Base-by-base conservation (phyloP, 2,797 vertebrate genomes). In the Muraenolepis orangiensis region DNA sequence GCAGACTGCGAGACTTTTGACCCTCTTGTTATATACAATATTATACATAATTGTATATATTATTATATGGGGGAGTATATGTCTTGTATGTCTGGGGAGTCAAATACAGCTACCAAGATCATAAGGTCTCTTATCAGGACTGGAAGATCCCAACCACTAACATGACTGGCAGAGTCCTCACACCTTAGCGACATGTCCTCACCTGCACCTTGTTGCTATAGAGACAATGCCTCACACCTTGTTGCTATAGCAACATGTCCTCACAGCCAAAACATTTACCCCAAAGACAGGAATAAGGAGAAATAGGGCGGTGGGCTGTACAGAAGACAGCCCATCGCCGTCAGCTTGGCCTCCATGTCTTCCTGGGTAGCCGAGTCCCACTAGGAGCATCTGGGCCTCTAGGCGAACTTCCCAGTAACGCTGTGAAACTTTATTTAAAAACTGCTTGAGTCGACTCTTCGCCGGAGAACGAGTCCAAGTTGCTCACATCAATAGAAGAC, bases 151-250 rank as follows among this genome's bases (percentile, higher is more conserved):
- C n/a, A 23, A 57, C 20, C 4, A 11, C 46, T 87, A 88, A 90
- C 92, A 89, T 89, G 85, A 81, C 79, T 81, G 70, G 78, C 81
- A 76, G 80, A n/a, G n/a, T n/a, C n/a, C n/a, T n/a, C n/a, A n/a
- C n/a, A n/a, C n/a, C n/a, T n/a, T n/a, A n/a, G n/a, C n/a, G n/a
- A n/a, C n/a, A n/a, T n/a, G n/a, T n/a, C n/a, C n/a, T n/a, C n/a
- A n/a, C n/a, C n/a, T n/a, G n/a, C n/a, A n/a, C n/a, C n/a, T n/a
- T n/a, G n/a, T n/a, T n/a, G n/a, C n/a, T n/a, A n/a, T n/a, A n/a
- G n/a, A n/a, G n/a, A n/a, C n/a, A n/a, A n/a, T n/a, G n/a, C n/a
- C n/a, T n/a, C n/a, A n/a, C n/a, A n/a, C n/a, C n/a, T n/a, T n/a
- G n/a, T n/a, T n/a, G n/a, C n/a, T n/a, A n/a, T n/a, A n/a, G n/a